Evolutionary conservation across 2,888 invertebrate species (phyloP), one percentile per base, ranked within the genome.

Genomic region (Coremacera marginata): DNA sequence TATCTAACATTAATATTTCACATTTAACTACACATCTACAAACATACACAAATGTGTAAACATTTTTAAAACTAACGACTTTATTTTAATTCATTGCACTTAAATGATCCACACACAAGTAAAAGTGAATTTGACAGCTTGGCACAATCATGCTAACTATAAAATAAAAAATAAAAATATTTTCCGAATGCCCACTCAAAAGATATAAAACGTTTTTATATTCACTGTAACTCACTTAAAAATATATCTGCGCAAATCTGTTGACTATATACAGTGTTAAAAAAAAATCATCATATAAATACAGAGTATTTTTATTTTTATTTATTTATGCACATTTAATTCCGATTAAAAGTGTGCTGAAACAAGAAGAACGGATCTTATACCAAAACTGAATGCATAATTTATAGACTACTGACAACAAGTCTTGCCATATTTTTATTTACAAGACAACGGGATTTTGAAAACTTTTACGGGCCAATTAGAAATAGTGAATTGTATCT

Each of bases 301-400:
- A 31, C 5, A 31, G 5, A 31, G 31, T 31, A 31, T 31, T 31
- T 31, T 31, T 31, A 31, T 31, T 31, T 31, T 4, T 31, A 31
- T 19, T 60, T 74, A 74, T 51, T 74, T 74, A 74, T 74, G 74
- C 65, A 74, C 74, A 74, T 74, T 65, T 73, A n/a, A 27, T 73
- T 63, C 16, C 27, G 19, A 49, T 49, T 19, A 62, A 49, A 73
- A 73, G 51, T 73, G 72, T 63, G 27, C 63, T 63, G 72, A 73
- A 71, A 19, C 44, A 63, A 73, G 19, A 16, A 62, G 70, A 73
- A 25, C 49, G 60, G 16, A 27, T 49, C 49, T 62, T 14, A 62
- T 37, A 16, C 31, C n/a, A 16, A 72, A 44, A 62, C 8, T 2
- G 8, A 19, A 62, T 73, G 63, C 19, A 73, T 73, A 62, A 73